Evolutionary conservation across 2,797 vertebrate genomes (phyloP).

Genomic region (Mallotus villosus): DNA sequence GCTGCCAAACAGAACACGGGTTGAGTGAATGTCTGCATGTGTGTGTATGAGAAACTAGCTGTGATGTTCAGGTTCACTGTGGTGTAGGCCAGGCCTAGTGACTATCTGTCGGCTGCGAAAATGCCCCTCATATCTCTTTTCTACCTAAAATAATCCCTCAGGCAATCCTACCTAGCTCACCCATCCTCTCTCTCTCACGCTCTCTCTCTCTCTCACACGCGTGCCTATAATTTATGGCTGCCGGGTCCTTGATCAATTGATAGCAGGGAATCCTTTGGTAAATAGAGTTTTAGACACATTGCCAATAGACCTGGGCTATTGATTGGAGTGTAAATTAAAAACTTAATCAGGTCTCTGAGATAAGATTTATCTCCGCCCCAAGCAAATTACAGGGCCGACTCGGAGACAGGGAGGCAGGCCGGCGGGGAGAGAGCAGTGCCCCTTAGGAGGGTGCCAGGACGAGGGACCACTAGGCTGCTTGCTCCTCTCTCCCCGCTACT

Average conservation of each 20-base stretch:
- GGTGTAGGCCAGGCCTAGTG: conserved; percentile 31
- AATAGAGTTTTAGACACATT: conserved; percentile 99
- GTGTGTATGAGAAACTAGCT: neutral
- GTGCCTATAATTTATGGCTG: conserved; percentile 92
- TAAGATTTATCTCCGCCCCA: conserved; percentile 83
- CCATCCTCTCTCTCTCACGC: conserved; percentile 35
- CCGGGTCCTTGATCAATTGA: conserved; percentile 99
- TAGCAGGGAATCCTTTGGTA: conserved; percentile 98
- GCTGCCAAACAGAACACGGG: conserved; percentile 27
- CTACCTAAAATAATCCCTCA: conserved; percentile 49
- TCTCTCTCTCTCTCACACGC: conserved; percentile 36
- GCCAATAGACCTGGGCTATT: conserved; percentile 99
- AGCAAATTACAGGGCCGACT: conserved; percentile 79
- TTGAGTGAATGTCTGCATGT: conserved; percentile 22
- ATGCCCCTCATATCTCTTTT: conserved; percentile 53
- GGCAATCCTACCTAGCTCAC: conserved; percentile 30
- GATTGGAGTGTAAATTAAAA: conserved; percentile 99
- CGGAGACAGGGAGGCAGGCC: conserved; percentile 58
- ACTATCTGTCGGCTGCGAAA: conserved; percentile 45
- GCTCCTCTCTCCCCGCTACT: conserved; percentile 22
- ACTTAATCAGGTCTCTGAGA: conserved; percentile 97
- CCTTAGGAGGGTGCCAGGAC: conserved; percentile 56
- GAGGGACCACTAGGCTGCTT: conserved; percentile 20
- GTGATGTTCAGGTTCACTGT: conserved; percentile 24
- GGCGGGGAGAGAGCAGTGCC: conserved; percentile 61